Evolutionary conservation across 1,140 invertebrate genomes (phyloP), one percentile per base, ranked within the genome.

Genomic region (Cydia splendana): DNA sequence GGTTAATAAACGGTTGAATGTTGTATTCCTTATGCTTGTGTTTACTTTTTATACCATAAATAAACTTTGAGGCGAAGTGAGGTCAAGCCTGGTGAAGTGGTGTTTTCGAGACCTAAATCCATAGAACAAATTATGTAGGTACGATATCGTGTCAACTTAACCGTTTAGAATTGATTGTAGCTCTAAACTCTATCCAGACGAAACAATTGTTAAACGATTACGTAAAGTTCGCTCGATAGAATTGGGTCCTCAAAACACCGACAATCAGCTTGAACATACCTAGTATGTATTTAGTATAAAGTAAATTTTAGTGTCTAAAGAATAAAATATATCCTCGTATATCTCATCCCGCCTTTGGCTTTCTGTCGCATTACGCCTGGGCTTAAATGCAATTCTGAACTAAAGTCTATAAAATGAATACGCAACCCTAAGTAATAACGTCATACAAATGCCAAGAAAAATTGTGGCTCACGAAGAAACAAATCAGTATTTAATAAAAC

Each of bases 401-500:
- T 42, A 51, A 15, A 9, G 15, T 51, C 13, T 53, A 53, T 53
- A 53, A 53, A 48, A 15, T 48, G 4, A 48, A 48, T 18, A 62
- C 57, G 2, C 6, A 62, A 24, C 2, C 9, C 18, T 57, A n/a
- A 57, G 53, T 18, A 57, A 18, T 18, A 57, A 57, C 10, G 53
- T 20, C 57, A 62, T n/a, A 62, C 57, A 62, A 57, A 57, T 57
- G 2, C 6, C 53, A 57, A 57, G n/a, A n/a, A 57, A 18, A 57
- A 18, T 57, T 57, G 53, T 57, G 15, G n/a, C 53, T 57, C 18
- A 18, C n/a, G n/a, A 18, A 62, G 18, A 24, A 62, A 62, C 57
- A 62, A 62, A n/a, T 57, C 15, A 57, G 53, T 57, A 57, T 62
- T 24, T n/a, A n/a, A n/a, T n/a, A n/a, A n/a, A n/a, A n/a, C n/a